These are phyloP conservation scores for Sebastes steindachneri DNA, from an alignment of 2,797 vertebrate genomes.

Conservation along the genomic window DNA sequence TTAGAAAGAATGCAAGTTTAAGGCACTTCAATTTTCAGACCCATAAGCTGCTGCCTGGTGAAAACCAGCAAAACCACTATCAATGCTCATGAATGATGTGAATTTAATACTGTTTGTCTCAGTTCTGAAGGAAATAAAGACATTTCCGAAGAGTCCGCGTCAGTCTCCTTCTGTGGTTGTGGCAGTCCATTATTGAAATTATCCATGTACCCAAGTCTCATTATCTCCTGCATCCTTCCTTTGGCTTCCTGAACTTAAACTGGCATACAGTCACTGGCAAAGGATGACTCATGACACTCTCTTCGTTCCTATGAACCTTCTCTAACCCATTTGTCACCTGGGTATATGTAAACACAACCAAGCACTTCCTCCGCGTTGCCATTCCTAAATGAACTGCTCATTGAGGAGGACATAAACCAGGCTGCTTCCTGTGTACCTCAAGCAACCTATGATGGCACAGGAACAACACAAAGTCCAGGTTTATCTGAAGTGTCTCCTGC, in stretches of 20 bases:
- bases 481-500: constrained; percentile 73
- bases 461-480: constrained; percentile 43
- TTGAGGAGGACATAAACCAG: constrained; percentile 61
- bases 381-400: constrained; percentile 42
- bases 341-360: constrained; percentile 62
- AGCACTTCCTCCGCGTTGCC: constrained; percentile 59
- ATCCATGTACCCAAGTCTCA: not conserved
- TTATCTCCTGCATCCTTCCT: not conserved
- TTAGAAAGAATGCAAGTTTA: too few species aligned
- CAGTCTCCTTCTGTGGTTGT: not conserved
- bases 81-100: not conserved
- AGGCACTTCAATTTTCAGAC: too few species aligned
- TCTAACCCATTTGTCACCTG: constrained; percentile 44
- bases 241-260: constrained; percentile 17
- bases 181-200: not conserved
- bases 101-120: not conserved
- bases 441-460: constrained; percentile 36
- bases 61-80: not conserved
- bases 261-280: constrained; percentile 28
- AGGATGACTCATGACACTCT: constrained; percentile 26
- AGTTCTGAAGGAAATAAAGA: not conserved
- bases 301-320: constrained; percentile 5
- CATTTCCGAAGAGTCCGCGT: not conserved
- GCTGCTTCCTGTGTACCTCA: constrained; percentile 52
- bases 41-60: too few species aligned